Conservation (phyloP, 2,113 vertebrate genomes). For the Blennius ocellaris region DNA sequence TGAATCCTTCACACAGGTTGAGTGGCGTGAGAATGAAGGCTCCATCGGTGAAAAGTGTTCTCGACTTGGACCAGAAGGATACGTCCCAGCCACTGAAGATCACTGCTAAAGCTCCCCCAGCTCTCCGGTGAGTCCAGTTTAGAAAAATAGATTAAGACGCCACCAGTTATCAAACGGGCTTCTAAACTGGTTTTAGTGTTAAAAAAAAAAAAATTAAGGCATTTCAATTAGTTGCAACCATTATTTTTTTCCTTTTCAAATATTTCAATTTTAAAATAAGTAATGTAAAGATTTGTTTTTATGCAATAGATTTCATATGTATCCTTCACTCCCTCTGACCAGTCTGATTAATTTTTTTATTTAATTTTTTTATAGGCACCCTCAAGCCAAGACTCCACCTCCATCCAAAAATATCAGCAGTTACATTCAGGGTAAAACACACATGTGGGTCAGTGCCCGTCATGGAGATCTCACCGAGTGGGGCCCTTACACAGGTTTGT, state of each 20-base stretch:
- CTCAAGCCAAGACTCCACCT: slow-evolving; percentile 24
- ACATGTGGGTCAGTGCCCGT: slow-evolving; percentile 72
- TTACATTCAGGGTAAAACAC: slow-evolving; percentile 33
- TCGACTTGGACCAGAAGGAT: slow-evolving; percentile 76
- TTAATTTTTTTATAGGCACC: slow-evolving; percentile 30
- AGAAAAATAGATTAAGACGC: too few relatives aligned
- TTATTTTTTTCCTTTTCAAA: too few relatives aligned
- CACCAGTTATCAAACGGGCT: not conserved
- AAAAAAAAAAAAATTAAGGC: too few relatives aligned
- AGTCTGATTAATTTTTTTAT: not conserved
- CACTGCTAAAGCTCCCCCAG: slow-evolving; percentile 37
- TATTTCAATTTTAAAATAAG: too few relatives aligned
- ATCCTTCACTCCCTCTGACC: not conserved
- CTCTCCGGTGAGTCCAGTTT: slow-evolving; percentile 74
- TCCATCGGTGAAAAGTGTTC: slow-evolving; percentile 80
- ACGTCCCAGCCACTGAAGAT: slow-evolving; percentile 52
- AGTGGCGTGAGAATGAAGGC: slow-evolving; percentile 86
- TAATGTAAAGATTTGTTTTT: not conserved
- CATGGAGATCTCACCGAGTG: slow-evolving; percentile 79
- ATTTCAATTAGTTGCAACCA: too few relatives aligned
- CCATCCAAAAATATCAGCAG: not conserved
- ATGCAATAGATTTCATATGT: not conserved
- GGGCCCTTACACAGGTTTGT: slow-evolving; percentile 80
- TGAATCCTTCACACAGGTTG: slow-evolving; percentile 61
- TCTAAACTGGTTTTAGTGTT: not conserved